Evolutionary conservation across 2,113 vertebrate species (phyloP).

Genomic region (Dasyurus viverrinus): DNA sequence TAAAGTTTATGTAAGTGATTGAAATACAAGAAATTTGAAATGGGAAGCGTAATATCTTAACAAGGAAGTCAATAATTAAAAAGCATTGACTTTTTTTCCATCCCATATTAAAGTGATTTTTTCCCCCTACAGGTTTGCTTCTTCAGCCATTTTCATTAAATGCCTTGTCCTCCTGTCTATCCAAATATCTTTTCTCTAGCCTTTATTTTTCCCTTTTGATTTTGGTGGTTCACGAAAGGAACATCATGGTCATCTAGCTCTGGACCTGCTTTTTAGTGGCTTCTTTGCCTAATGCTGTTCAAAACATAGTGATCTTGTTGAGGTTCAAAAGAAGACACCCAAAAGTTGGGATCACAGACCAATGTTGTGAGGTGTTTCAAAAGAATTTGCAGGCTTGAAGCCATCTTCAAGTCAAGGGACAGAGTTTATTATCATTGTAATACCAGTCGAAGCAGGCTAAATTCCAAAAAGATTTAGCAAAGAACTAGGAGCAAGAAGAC

Average conservation of each 20-base stretch:
- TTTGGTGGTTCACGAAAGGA: not conserved
- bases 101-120: slow-evolving; percentile 15
- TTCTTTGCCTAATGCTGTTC: not conserved
- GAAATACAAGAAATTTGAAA: slow-evolving; percentile 74
- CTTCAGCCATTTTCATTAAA: not conserved
- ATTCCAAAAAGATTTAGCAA: too few relatives aligned
- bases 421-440: too few relatives aligned
- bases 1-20: slow-evolving; percentile 73
- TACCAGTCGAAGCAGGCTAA: too few relatives aligned
- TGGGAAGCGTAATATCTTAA: slow-evolving; percentile 62
- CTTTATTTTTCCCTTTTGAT: not conserved
- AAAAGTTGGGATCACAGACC: too few relatives aligned
- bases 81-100: slow-evolving; percentile 58
- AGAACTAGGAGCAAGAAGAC: too few relatives aligned
- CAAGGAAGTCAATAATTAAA: slow-evolving; percentile 62
- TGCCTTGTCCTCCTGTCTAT: not conserved
- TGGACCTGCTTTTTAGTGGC: not conserved
- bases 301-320: not conserved
- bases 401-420: too few relatives aligned
- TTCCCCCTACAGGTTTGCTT: not conserved
- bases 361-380: too few relatives aligned
- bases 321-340: too few relatives aligned
- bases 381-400: too few relatives aligned
- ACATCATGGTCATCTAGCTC: not conserved
- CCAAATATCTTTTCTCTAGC: not conserved